Evolutionary conservation across 2,888 invertebrate genomes (phyloP), one percentile per base, ranked within the genome.

Genomic region (Parnassius glacialis): DNA sequence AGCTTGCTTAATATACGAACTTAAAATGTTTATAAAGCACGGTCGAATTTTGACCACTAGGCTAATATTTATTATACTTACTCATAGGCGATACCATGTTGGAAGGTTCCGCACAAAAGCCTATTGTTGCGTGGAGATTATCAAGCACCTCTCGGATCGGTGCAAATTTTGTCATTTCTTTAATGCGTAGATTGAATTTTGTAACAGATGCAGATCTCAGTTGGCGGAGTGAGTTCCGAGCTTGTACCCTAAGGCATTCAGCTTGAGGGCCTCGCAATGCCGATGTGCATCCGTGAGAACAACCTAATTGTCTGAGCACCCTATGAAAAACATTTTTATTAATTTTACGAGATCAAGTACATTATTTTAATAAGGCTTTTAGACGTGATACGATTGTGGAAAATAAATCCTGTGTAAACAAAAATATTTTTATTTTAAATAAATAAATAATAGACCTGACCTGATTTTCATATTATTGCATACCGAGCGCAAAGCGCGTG

Each of bases 101-200:
- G 67, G 95, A 94, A 11, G 98, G 97, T 84, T 99, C 98, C 47
- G 97, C 94, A 62, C 99, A 99, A 84, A 97, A 99, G 9, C 98
- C 98, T 57, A 98, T 94, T 72, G 98, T 97, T 0, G 99, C 95
- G 82, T 99, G 99, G 66, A 99, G 95, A 76, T 99, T 96, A 76
- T 99, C 99, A 61, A 99, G 88, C 10, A 98, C 93, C 67, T 98
- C 97, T 16, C 95, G 92, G 43, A 99, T 92, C 0, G 96, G 94
- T 42, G 96, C 94, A 2, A 93, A 93, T 68, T 94, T 94, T 0
- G 98, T 95, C 92, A 97, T 95, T 67, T 95, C 94, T 64, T 94
- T 92, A 42, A 94, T 76, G n/a, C 93, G 90, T 0, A 82, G 76
- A 7, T 93, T 92, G 66, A 91, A 90, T 43, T 93, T 93, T 9